A percentile compares a stretch with the other conserved stretches of the same genome.
Conservation (phyloP, 2,888 invertebrate genomes). For the Zygogramma bicolorata region DNA sequence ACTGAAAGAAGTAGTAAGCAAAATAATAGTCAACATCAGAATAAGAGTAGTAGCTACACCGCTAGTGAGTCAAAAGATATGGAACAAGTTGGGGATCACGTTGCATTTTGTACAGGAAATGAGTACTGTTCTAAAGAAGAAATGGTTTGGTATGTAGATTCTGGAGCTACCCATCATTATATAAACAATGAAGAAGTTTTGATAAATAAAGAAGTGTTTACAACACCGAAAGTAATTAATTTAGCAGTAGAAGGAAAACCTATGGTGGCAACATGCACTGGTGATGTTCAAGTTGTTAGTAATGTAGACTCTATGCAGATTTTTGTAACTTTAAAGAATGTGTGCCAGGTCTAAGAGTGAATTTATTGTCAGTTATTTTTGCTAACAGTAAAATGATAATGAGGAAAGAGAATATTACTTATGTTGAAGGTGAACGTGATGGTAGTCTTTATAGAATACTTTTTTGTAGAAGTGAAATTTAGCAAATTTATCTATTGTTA, state of each 20-base stretch:
- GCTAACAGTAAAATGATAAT: constrained; percentile 18
- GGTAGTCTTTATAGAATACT: neutral
- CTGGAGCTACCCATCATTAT: constrained; percentile 39
- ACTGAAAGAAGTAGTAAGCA: neutral
- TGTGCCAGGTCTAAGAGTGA: constrained; percentile 25
- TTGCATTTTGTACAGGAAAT: too few species aligned
- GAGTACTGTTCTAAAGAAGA: too few species aligned
- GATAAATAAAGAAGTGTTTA: constrained; percentile 23
- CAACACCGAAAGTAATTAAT: constrained; percentile 28
- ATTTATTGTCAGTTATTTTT: constrained; percentile 22
- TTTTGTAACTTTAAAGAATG: constrained; percentile 26
- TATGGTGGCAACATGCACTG: constrained; percentile 32
- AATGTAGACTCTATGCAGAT: constrained; percentile 19
- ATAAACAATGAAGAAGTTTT: constrained; percentile 20
- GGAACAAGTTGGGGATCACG: too few species aligned
- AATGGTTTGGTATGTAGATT: neutral
- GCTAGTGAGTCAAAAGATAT: too few species aligned
- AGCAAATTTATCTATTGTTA: neutral
- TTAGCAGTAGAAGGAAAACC: constrained; percentile 36
- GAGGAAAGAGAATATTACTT: constrained; percentile 17
- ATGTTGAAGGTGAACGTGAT: constrained; percentile 16
- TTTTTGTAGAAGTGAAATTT: neutral
- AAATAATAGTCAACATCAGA: neutral
- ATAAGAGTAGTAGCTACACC: too few species aligned
- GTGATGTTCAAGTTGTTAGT: constrained; percentile 29